A percentile compares a stretch with the other conserved stretches of the same genome.
These are phyloP conservation scores for Diplazon laetatorius DNA, from an alignment of 2,888 invertebrate genomes.

Conservation along the genomic window DNA sequence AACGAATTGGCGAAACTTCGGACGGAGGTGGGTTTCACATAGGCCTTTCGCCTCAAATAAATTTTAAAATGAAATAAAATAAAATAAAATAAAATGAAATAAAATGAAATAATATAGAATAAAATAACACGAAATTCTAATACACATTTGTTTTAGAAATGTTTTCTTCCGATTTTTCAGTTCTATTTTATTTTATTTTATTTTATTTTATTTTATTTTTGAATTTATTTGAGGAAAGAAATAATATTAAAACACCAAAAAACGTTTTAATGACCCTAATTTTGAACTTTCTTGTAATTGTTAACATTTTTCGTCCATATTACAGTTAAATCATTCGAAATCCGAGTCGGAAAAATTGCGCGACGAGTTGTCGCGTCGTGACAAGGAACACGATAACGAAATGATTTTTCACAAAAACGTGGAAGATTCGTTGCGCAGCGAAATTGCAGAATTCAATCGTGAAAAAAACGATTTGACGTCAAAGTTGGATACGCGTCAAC, in stretches of 20 bases:
- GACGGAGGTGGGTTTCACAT: slow-evolving; percentile 56
- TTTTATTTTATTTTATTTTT: too few species aligned
- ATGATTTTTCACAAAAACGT: slow-evolving; percentile 66
- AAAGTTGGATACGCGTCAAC: slow-evolving; percentile 68
- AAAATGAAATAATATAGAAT: too few species aligned
- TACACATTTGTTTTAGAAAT: too few species aligned
- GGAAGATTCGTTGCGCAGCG: slow-evolving; percentile 58
- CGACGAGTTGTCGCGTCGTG: slow-evolving; percentile 29
- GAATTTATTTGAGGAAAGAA: too few species aligned
- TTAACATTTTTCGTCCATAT: slow-evolving; percentile 27
- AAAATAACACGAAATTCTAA: too few species aligned
- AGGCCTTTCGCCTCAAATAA: too few species aligned
- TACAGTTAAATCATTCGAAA: slow-evolving; percentile 54
- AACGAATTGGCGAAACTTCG: slow-evolving; percentile 57
- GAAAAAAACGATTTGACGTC: slow-evolving; percentile 58
- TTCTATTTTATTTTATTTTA: too few species aligned
- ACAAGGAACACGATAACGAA: slow-evolving; percentile 54
- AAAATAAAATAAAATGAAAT: slow-evolving; percentile 2
- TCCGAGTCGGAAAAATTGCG: slow-evolving; percentile 57
- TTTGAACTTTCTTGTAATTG: background rate
- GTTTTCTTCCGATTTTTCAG: too few species aligned
- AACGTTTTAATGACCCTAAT: too few species aligned
- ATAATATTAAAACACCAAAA: too few species aligned
- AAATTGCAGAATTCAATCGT: slow-evolving; percentile 56
- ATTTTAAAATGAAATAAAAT: too few species aligned